Conservation (phyloP, 2,888 invertebrate genomes). For the Xestia rhomboidea region DNA sequence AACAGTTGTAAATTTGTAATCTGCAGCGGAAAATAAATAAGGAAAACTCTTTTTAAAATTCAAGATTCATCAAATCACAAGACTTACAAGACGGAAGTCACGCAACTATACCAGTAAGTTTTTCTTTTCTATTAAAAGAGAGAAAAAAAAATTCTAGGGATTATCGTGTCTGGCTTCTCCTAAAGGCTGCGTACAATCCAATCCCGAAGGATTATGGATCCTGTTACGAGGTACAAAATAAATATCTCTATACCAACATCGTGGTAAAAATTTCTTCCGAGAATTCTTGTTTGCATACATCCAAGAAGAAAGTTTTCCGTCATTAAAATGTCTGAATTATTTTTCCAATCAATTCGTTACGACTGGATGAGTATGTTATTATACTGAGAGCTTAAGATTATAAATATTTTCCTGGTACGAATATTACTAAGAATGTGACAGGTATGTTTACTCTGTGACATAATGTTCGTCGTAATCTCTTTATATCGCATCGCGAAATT, state of each 20-base stretch:
- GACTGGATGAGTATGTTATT: constrained; percentile 21
- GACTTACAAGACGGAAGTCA: constrained; percentile 4
- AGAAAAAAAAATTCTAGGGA: constrained; percentile 35
- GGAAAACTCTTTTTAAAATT: constrained; percentile 36
- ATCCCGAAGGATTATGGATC: constrained; percentile 62
- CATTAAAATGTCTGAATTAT: constrained; percentile 17
- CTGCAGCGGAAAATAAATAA: constrained; percentile 16
- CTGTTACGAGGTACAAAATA: constrained; percentile 53
- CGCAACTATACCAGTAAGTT: constrained; percentile 26
- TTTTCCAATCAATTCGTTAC: constrained; percentile 33
- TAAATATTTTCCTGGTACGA: constrained; percentile 53
- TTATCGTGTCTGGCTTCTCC: constrained; percentile 49
- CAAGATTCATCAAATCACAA: constrained; percentile 20
- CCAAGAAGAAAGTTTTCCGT: constrained; percentile 4
- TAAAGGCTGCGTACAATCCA: constrained; percentile 62
- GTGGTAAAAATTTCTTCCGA: constrained; percentile 19
- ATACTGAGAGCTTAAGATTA: constrained; percentile 18
- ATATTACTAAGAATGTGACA: constrained; percentile 59
- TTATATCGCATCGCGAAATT: constrained; percentile 64
- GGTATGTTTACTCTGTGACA: constrained; percentile 57
- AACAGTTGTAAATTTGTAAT: constrained; percentile 31
- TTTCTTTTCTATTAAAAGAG: constrained; percentile 35
- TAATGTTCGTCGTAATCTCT: constrained; percentile 69
- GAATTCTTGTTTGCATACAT: constrained; percentile 34
- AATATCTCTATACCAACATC: constrained; percentile 41